phyloP scores from a whole-genome alignment of 2,888 invertebrate genomes.

The Yponomeuta plumbellus region DNA sequence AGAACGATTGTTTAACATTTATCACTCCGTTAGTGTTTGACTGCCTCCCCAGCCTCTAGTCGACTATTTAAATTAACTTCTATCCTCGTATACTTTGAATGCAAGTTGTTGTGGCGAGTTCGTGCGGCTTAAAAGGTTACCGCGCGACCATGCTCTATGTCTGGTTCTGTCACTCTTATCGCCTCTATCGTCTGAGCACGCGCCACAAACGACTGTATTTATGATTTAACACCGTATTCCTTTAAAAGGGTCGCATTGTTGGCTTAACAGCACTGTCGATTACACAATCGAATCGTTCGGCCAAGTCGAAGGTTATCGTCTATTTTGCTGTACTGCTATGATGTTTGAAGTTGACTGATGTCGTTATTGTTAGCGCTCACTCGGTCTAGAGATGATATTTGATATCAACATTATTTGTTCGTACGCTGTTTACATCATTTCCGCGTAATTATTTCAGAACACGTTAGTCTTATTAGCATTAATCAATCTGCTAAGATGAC shows the following conservation, averaged over 20 bases:
- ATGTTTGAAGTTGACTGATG: slow-evolving; percentile 29
- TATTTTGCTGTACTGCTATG: slow-evolving; percentile 23
- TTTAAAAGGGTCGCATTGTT: slow-evolving; percentile 61
- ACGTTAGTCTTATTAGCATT: slow-evolving; percentile 43
- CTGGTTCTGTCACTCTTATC: slow-evolving; percentile 13
- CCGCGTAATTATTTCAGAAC: background rate
- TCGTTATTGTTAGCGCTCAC: slow-evolving; percentile 30
- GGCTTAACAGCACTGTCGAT: slow-evolving; percentile 49
- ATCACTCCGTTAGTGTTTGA: background rate
- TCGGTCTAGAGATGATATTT: slow-evolving; percentile 39
- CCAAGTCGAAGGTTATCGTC: slow-evolving; percentile 54
- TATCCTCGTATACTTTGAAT: background rate
- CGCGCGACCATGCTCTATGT: slow-evolving; percentile 33
- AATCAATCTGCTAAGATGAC: slow-evolving; percentile 43
- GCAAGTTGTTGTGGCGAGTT: background rate
- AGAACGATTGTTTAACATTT: slow-evolving; percentile 4
- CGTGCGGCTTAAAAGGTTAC: background rate
- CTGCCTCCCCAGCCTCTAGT: background rate
- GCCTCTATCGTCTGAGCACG: slow-evolving; percentile 54
- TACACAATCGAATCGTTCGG: slow-evolving; percentile 59
- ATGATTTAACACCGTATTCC: slow-evolving; percentile 58
- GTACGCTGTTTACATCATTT: background rate
- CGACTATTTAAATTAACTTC: background rate
- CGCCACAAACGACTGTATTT: slow-evolving; percentile 61
- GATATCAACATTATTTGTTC: slow-evolving; percentile 36